These are phyloP conservation scores for Junonia oenone DNA, from an alignment of 2,888 invertebrate genomes.

Conservation along the genomic window DNA sequence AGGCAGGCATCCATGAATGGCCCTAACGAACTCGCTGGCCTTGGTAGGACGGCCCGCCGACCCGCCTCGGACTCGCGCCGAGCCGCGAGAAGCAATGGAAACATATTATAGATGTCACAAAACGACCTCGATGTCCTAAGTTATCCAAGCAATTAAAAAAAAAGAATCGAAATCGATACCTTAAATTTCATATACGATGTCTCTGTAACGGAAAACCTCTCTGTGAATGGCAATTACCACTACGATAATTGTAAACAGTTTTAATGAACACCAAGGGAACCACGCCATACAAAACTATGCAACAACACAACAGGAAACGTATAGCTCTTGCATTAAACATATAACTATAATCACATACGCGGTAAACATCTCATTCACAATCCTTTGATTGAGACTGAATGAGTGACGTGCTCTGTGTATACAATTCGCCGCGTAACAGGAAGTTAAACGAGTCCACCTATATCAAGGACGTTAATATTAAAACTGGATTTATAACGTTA, in stretches of 20 bases:
- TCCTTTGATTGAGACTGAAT: constrained; percentile 74
- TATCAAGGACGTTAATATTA: constrained; percentile 68
- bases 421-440: constrained; percentile 68
- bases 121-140: constrained; percentile 7
- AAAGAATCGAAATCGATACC: background rate
- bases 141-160: background rate
- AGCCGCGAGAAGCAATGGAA: constrained; percentile 33
- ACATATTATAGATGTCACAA: constrained; percentile 30
- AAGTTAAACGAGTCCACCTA: constrained; percentile 66
- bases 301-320: constrained; percentile 58
- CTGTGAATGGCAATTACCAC: background rate
- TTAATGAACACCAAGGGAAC: constrained; percentile 19
- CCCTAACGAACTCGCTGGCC: constrained; percentile 75
- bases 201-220: background rate
- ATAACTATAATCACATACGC: constrained; percentile 44
- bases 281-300: constrained; percentile 15
- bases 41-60: constrained; percentile 60
- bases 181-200: background rate
- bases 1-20: constrained; percentile 75
- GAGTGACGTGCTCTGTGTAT: constrained; percentile 72
- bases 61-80: constrained; percentile 33
- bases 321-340: constrained; percentile 44
- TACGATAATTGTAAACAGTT: constrained; percentile 14
- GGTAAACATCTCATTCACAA: constrained; percentile 73
- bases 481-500: constrained; percentile 47